Evolutionary conservation across 2,113 vertebrate genomes (phyloP), one percentile per base, ranked within the genome.

Genomic region (Oophaga pumilio): DNA sequence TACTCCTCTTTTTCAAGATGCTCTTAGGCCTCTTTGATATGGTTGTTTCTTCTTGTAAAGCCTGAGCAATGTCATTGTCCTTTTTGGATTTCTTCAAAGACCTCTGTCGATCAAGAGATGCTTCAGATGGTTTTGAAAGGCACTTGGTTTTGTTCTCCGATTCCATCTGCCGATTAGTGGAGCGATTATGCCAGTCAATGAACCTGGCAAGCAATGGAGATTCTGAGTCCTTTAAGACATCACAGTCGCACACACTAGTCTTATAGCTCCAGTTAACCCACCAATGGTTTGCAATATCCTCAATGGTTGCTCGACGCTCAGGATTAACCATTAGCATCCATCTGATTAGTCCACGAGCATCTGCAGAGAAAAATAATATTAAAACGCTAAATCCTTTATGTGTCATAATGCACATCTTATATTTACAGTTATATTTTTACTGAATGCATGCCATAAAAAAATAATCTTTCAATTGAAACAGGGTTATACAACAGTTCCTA

Each of bases 291-390:
- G 98, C 97, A 28, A 99, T 97, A 92, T 99, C 98, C 92, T 99
- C 98, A 8, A 99, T 96, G 24, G 97, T 99, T 91, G 98, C 98
- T 85, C 98, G 93, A 57, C 98, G 96, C 28, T 99, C 98, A 0
- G 98, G 98, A 92, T 99, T 99, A 89, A 99, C 98, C 98, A 99
- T 99, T 87, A 99, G 91, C 98, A 99, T 99, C 98, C 98, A 99
- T 73, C 98, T 96, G 88, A 99, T 99, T 89, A 99, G 95, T 90
- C 98, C 98, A 88, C 98, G 97, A 13, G 98, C 98, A 90, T 99
- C 98, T 99, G 73, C 0, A 1, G 81, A 85, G 8, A 56, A 79
- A 50, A 77, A 3, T 52, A 26, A 82, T 52, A 64, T 80, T 43
- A 60, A 24, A 50, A 2, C 8, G 24, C 53, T 59, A 18, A n/a